Base-by-base conservation (phyloP, 2,888 invertebrate species). In the Sinopyrophorus schimmeli region DNA sequence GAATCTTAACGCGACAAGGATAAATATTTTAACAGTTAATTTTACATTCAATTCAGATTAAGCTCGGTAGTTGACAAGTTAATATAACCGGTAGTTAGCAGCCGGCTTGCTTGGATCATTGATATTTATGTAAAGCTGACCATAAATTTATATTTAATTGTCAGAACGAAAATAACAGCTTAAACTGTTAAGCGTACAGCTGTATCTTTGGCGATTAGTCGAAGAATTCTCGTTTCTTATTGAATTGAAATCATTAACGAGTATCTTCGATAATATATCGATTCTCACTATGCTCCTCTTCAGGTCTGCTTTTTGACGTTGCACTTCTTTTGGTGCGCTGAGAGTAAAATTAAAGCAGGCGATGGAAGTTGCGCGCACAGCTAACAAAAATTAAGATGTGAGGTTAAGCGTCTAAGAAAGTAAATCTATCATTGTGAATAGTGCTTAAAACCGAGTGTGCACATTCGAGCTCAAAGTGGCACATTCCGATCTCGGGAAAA, bases 1-100 rank as follows among this genome's bases (percentile, higher is more conserved):
- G 61, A 63, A 62, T 64, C 60, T 64, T 64, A 66, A 63, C 61
- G 49, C 61, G 61, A 62, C 62, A 59, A 60, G 65, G 64, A 67
- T 65, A 66, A 66, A 67, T 67, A 67, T 64, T 67, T 67, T 61
- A 67, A 62, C 61, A 63, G 64, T 66, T 66, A 66, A 67, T 66
- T 65, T 64, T 61, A 59, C 60, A 66, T 66, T 65, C 64, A 64
- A 63, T 61, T 62, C 59, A 59, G 65, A 64, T 65, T 65, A 63
- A 61, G 48, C 54, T 47, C 55, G 55, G 52, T 58, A 57, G 62
- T 55, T 64, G 66, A 67, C 66, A 67, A 64, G 62, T 66, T 67
- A 66, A 67, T 66, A 63, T 63, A 61, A 58, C 62, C 64, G 56
- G 64, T 63, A 62, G 64, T 65, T 61, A 63, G 57, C 53, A 56